Evolutionary conservation across 2,888 invertebrate species (phyloP).

Genomic region (Camponotus fellah): DNA sequence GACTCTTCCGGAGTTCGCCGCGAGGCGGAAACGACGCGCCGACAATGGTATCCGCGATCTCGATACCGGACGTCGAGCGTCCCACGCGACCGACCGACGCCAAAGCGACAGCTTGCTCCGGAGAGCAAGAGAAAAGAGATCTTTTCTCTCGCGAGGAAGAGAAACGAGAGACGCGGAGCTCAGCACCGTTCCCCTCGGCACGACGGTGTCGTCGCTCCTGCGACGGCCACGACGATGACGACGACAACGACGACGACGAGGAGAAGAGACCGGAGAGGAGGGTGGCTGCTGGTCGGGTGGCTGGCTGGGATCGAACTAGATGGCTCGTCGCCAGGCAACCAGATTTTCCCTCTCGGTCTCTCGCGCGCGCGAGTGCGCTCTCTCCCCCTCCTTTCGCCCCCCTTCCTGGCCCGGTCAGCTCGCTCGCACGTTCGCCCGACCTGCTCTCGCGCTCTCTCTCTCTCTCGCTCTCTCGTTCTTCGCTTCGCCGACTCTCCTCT

Average conservation of each 20-base stretch:
- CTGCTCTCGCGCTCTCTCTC: conserved; percentile 38
- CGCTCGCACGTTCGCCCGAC: conserved; percentile 43
- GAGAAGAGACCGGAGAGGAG: conserved; percentile 60
- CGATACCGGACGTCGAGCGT: conserved; percentile 48
- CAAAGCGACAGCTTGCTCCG: neutral
- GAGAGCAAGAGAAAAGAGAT: conserved; percentile 10
- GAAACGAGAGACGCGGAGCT: conserved; percentile 41
- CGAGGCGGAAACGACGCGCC: conserved; percentile 13
- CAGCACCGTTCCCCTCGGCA: conserved; percentile 50
- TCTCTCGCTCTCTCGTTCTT: conserved; percentile 37
- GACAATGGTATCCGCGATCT: conserved; percentile 51
- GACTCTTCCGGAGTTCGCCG: conserved; percentile 1
- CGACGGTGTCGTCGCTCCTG: conserved; percentile 71
- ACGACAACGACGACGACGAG: neutral
- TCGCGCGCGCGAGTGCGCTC: conserved; percentile 29
- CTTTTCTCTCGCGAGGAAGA: neutral
- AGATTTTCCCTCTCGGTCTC: conserved; percentile 72
- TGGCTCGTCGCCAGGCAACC: conserved; percentile 86
- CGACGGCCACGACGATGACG: conserved; percentile 36
- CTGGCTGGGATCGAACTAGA: conserved; percentile 86
- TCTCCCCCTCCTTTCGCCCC: conserved; percentile 49
- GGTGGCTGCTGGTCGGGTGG: conserved; percentile 79
- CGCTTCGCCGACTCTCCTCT: conserved; percentile 23
- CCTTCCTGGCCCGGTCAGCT: conserved; percentile 53
- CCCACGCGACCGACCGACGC: conserved; percentile 51